Evolutionary conservation across 1,140 invertebrate genomes (phyloP), one percentile per base, ranked within the genome.

Genomic region (Wasmannia auropunctata): DNA sequence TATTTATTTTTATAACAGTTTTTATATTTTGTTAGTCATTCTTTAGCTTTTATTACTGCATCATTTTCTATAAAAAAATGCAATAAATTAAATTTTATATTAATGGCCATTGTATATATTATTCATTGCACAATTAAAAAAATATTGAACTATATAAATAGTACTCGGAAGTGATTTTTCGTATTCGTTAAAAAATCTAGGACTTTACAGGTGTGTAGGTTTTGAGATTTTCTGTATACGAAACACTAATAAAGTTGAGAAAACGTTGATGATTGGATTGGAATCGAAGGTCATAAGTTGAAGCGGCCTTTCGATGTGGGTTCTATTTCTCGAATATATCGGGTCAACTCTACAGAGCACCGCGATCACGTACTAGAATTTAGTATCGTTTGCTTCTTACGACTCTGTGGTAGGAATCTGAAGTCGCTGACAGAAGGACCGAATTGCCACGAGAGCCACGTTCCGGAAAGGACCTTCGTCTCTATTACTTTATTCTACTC

Each of bases 331-430:
- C 40, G 28, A 3, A 80, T 75, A 74, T 87, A 63, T 85, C 34
- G 40, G 25, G 10, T 70, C 34, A 25, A 81, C 4, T 56, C 69
- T 85, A 58, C 22, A 58, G 1, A 19, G 63, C 37, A 74, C 46
- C 56, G 54, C 54, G 51, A 86, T 76, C 88, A 88, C 87, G 88
- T 85, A 51, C 56, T 54, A 58, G 87, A 88, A 80, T 88, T 89
- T 88, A 89, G 74, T 88, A 89, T 89, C 88, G 87, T 43, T 67
- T 70, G 54, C 87, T 88, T 86, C 62, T 56, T 88, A 60, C 74
- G 69, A 69, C 80, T 81, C 63, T 86, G 56, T 58, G 72, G 43
- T 63, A 74, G 22, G n/a, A 75, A 77, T 65, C 67, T 58, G 67
- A 72, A 72, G 54, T 74, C 70, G 79, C 1, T 43, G 72, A 85